Evolutionary conservation across 1,140 invertebrate genomes (phyloP), one percentile per base, ranked within the genome.

Genomic region (Lepidotrigona ventralis): DNA sequence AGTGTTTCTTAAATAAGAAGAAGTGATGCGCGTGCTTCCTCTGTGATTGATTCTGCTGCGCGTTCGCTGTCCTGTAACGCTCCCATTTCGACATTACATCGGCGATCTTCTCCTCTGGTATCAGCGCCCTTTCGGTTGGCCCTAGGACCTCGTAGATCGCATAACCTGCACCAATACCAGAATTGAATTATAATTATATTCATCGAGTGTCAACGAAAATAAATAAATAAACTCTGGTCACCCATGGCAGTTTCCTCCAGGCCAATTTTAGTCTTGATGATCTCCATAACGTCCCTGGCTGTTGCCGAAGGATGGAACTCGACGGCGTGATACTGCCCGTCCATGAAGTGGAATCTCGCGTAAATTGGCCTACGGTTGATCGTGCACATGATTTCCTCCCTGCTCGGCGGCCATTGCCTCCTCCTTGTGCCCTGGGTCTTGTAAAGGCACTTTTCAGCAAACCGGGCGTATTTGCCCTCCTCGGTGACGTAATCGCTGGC

Each of bases 11-110:
- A 90, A 98, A 97, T 46, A 98, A 94, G 91, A 98, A 97, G 81
- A 97, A 96, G 93, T 96, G 95, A 88, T 95, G 95, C 73, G 90
- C 94, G 89, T 95, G 95, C 90, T 93, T 95, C 70, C 92, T 91
- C 33, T 92, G 94, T n/a, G 91, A 87, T 72, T 92, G 92, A 58
- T 92, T 81, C 74, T 91, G 93, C 91, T 91, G 86, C 85, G 95
- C 95, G 90, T 92, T 95, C 33, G 95, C 95, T n/a, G 94, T 94
- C 82, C 96, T 95, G 83, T 98, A 98, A 86, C 97, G 96, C 93
- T 99, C 98, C 98, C 98, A 99, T 93, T 98, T 98, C 0, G 98
- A 98, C 95, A 99, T 97, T 23, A 99, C 98, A 93, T 99, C 98
- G 6, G 98, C 97, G 21, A 98, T 96, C 90, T 98, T 98, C 92